phyloP scores from a whole-genome alignment of 2,113 vertebrate species.

The Carassius carassius region DNA sequence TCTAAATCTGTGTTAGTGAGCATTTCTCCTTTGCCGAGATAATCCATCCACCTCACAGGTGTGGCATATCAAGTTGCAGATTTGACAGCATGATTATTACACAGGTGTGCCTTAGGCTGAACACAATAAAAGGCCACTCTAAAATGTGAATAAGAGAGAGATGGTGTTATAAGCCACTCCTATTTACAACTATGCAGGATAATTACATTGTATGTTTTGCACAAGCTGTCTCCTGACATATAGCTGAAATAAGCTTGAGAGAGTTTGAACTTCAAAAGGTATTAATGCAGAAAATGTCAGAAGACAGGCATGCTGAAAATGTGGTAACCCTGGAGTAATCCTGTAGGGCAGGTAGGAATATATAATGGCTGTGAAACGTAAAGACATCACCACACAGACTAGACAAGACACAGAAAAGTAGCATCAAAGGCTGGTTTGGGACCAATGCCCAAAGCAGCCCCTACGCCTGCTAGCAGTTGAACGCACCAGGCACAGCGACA shows the following conservation, averaged over 20 bases:
- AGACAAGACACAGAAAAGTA: background rate
- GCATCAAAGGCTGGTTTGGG: conserved; percentile 14
- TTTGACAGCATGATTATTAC: too few species aligned
- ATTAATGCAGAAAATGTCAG: background rate
- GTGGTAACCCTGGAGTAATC: too few species aligned
- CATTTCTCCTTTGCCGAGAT: too few species aligned
- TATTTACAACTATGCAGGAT: background rate
- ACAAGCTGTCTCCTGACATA: background rate
- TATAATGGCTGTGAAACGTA: conserved; percentile 15
- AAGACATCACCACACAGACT: background rate
- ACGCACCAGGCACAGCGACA: conserved; percentile 89
- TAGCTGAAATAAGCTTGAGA: background rate
- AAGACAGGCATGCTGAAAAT: background rate
- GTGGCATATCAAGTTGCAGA: too few species aligned
- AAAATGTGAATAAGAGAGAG: too few species aligned
- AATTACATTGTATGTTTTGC: background rate
- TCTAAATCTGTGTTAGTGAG: too few species aligned
- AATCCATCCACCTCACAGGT: too few species aligned
- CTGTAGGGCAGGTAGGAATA: background rate
- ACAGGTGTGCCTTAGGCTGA: too few species aligned
- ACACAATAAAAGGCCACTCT: too few species aligned
- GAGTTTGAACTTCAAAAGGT: background rate
- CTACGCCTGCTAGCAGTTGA: too few species aligned
- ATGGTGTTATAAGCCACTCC: too few species aligned
- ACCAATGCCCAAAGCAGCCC: background rate